These are phyloP conservation scores for Lissonota sp. DNA, from an alignment of 2,888 invertebrate genomes.

Conservation along the genomic window DNA sequence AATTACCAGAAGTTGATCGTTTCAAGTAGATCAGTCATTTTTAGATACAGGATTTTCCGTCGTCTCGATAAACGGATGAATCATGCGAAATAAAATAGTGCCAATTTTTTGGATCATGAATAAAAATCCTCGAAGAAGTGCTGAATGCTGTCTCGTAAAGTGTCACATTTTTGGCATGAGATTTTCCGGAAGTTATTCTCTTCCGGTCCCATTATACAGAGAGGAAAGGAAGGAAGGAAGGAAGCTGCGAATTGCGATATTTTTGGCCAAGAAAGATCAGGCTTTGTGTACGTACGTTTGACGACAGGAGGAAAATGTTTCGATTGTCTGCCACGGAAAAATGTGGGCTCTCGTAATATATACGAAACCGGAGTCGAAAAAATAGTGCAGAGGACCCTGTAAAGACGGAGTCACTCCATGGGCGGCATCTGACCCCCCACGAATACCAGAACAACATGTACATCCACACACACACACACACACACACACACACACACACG, in stretches of 20 bases:
- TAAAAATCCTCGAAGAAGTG: too few relatives aligned
- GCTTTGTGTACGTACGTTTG: slow-evolving; percentile 51
- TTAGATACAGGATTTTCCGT: too few relatives aligned
- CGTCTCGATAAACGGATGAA: too few relatives aligned
- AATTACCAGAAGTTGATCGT: too few relatives aligned
- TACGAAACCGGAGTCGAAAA: slow-evolving; percentile 54
- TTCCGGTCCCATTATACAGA: slow-evolving; percentile 38
- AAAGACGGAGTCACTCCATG: slow-evolving; percentile 69
- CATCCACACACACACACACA: slow-evolving; percentile 68
- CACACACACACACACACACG: slow-evolving; percentile 67
- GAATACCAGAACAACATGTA: slow-evolving; percentile 60
- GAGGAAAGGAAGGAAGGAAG: not conserved
- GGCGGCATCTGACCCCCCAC: slow-evolving; percentile 79
- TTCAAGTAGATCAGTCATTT: too few relatives aligned
- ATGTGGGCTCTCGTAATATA: slow-evolving; percentile 55
- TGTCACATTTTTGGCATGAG: not conserved
- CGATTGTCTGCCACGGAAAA: slow-evolving; percentile 45
- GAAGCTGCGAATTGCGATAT: slow-evolving; percentile 21
- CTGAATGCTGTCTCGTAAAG: not conserved
- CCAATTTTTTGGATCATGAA: too few relatives aligned
- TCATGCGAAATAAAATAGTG: too few relatives aligned
- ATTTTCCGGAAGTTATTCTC: slow-evolving; percentile 35
- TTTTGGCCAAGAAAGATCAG: slow-evolving; percentile 15
- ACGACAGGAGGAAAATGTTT: slow-evolving; percentile 24
- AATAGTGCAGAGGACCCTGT: slow-evolving; percentile 57